phyloP scores from a whole-genome alignment of 2,888 invertebrate species.

The Meandrusa payeni region DNA sequence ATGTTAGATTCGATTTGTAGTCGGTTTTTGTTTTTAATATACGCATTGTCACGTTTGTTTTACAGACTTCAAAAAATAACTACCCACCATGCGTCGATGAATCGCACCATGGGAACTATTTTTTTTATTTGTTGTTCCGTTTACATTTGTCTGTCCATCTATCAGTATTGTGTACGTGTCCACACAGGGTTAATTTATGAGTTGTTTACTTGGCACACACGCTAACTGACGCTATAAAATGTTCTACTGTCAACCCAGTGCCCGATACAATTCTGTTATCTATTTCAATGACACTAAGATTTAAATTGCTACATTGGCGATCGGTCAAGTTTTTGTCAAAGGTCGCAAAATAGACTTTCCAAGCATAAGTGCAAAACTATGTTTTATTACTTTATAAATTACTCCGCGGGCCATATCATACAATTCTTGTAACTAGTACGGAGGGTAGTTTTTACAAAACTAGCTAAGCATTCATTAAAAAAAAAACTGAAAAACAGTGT shows the following conservation, averaged over 20 bases:
- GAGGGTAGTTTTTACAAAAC: too few species aligned
- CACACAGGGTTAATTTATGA: constrained; percentile 50
- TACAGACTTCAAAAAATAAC: constrained; percentile 18
- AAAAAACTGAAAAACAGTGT: too few species aligned
- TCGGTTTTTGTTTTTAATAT: too few species aligned
- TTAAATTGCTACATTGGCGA: neutral
- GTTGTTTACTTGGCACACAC: constrained; percentile 53
- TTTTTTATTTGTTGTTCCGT: constrained; percentile 42
- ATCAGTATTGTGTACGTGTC: constrained; percentile 37
- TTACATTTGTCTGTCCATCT: constrained; percentile 42
- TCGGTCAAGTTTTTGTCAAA: too few species aligned
- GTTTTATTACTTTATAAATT: too few species aligned
- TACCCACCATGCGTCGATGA: neutral
- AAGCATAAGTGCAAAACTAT: too few species aligned
- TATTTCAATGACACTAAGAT: neutral
- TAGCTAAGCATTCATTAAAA: too few species aligned
- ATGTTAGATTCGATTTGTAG: too few species aligned
- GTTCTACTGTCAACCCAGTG: constrained; percentile 34
- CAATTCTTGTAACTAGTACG: too few species aligned
- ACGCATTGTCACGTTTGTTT: neutral
- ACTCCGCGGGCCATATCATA: too few species aligned
- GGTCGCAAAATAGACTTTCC: too few species aligned
- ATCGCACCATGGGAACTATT: constrained; percentile 24
- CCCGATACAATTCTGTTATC: constrained; percentile 5
- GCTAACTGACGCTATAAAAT: constrained; percentile 43